Conservation (phyloP, 2,113 vertebrate genomes). For the Charina bottae region DNA sequence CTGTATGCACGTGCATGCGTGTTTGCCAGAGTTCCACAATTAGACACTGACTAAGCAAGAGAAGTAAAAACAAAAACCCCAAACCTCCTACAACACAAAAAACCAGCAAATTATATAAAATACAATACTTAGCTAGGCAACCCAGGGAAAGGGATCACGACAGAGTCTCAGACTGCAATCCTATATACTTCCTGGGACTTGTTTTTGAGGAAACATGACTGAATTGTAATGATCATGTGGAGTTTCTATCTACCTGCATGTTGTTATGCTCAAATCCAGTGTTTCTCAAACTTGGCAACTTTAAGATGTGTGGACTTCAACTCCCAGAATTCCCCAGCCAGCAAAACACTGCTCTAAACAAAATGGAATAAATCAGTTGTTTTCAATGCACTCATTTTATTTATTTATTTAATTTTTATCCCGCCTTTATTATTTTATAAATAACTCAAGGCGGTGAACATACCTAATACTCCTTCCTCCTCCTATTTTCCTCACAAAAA, state of each 20-base stretch:
- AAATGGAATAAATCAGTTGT: background rate
- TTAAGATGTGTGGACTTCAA: background rate
- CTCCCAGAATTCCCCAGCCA: too few species aligned
- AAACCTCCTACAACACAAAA: too few species aligned
- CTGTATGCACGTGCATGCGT: background rate
- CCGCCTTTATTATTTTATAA: too few species aligned
- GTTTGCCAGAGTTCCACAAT: background rate
- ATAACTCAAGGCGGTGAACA: too few species aligned
- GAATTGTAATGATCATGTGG: background rate
- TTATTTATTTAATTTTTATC: too few species aligned
- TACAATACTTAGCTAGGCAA: background rate
- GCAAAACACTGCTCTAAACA: background rate
- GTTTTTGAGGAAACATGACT: background rate
- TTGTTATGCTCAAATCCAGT: background rate
- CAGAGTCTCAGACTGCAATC: background rate
- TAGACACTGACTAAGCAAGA: background rate
- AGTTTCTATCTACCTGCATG: background rate
- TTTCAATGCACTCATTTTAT: background rate
- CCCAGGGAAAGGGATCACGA: background rate
- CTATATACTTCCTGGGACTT: background rate
- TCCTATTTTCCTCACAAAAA: too few species aligned
- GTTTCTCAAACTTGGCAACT: background rate
- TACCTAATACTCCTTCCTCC: too few species aligned
- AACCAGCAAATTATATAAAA: background rate
- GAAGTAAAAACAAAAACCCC: too few species aligned